These are phyloP conservation scores for Galagoides demidoff DNA, from an alignment of 2,797 vertebrate genomes.

Conservation along the genomic window DNA sequence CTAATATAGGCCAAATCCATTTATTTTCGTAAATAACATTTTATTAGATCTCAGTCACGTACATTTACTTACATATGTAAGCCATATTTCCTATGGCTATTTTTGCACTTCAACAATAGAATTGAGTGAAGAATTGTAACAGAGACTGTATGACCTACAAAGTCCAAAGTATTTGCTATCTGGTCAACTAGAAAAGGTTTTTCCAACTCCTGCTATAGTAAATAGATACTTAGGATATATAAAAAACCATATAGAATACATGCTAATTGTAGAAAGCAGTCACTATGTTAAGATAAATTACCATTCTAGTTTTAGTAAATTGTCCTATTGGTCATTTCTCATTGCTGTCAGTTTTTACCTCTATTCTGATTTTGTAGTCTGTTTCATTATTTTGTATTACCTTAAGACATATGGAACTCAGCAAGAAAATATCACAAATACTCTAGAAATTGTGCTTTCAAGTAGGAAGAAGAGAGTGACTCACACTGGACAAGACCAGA, in stretches of 20 bases:
- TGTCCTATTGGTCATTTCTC: constrained; percentile 2
- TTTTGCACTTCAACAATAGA: not conserved
- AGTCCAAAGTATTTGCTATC: not conserved
- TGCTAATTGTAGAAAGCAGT: not conserved
- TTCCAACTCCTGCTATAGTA: not conserved
- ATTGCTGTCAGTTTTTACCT: constrained; percentile 11
- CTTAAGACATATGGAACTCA: not conserved
- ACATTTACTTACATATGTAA: not conserved
- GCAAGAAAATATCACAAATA: not conserved
- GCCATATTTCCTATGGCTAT: not conserved
- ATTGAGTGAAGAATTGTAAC: not conserved
- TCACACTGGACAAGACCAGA: constrained; percentile 32
- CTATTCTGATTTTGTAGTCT: not conserved
- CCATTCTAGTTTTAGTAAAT: not conserved
- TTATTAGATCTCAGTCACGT: not conserved
- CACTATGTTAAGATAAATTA: not conserved
- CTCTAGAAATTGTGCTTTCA: constrained; percentile 15
- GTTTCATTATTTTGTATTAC: not conserved
- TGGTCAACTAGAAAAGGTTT: not conserved
- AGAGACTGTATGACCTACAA: not conserved
- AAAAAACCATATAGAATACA: not conserved
- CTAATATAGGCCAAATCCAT: not conserved
- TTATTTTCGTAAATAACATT: constrained; percentile 20
- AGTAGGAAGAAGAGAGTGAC: constrained; percentile 48
- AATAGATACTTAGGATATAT: not conserved